Conservation (phyloP, 2,888 invertebrate genomes). For the Colostygia pectinataria region DNA sequence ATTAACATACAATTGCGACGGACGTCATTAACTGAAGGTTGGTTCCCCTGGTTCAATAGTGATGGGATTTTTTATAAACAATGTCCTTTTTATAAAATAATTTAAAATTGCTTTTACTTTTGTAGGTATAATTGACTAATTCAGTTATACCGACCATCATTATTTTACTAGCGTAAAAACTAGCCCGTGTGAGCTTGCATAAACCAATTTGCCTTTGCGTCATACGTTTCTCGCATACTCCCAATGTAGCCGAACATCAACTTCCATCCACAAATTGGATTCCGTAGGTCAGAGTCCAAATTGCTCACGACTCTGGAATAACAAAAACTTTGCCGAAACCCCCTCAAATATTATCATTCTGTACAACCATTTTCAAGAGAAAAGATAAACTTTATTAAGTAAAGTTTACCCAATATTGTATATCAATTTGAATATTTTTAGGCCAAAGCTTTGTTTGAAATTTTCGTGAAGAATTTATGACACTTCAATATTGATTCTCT, state of each 20-base stretch:
- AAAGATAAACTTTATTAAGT: constrained; percentile 26
- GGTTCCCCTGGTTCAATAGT: constrained; percentile 36
- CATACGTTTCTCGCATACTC: constrained; percentile 9
- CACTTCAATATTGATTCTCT: constrained; percentile 22
- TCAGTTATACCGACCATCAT: too few relatives aligned
- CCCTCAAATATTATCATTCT: constrained; percentile 19
- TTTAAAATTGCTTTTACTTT: too few relatives aligned
- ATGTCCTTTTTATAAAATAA: constrained; percentile 10
- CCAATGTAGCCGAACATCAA: constrained; percentile 18
- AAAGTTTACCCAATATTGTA: constrained; percentile 20
- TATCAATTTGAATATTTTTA: constrained; percentile 27
- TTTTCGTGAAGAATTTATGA: constrained; percentile 19
- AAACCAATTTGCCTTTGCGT: constrained; percentile 14
- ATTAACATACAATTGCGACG: constrained; percentile 77
- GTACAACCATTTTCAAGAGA: constrained; percentile 9
- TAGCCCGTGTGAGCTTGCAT: constrained; percentile 13
- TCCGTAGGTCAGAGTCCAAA: constrained; percentile 29
- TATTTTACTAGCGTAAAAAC: constrained; percentile 7
- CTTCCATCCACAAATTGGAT: constrained; percentile 45
- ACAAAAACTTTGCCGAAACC: constrained; percentile 32
- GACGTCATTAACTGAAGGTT: constrained; percentile 46
- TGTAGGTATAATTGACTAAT: too few relatives aligned
- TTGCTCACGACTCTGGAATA: constrained; percentile 30
- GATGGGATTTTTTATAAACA: constrained; percentile 35
- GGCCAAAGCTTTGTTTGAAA: constrained; percentile 17